phyloP scores from a whole-genome alignment of 2,888 invertebrate genomes.

The Caenorhabditis afra region DNA sequence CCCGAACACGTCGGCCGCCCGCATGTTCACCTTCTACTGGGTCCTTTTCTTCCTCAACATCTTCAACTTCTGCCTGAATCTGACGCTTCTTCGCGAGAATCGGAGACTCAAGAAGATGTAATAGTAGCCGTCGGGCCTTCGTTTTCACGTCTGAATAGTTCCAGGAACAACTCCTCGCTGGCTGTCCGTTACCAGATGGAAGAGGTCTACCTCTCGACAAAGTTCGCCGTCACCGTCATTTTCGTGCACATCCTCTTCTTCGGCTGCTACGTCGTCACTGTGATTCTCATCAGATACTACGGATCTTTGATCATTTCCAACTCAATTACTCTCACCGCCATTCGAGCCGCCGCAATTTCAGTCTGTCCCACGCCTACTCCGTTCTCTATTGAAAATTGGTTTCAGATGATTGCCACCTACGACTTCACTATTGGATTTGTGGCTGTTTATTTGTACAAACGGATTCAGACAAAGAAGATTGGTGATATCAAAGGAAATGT shows the following conservation, averaged over 20 bases:
- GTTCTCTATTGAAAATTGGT: not conserved
- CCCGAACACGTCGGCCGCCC: constrained; percentile 16
- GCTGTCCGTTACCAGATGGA: constrained; percentile 34
- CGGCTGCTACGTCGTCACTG: constrained; percentile 7
- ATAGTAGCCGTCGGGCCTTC: not conserved
- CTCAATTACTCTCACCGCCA: not conserved
- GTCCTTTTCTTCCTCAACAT: constrained; percentile 13
- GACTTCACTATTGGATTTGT: constrained; percentile 23
- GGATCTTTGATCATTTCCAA: not conserved
- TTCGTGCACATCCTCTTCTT: constrained; percentile 36
- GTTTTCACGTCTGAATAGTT: not conserved
- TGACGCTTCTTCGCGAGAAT: constrained; percentile 5
- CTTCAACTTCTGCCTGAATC: constrained; percentile 16
- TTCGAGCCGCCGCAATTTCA: not conserved
- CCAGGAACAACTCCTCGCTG: constrained; percentile 11
- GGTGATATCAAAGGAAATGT: constrained; percentile 2
- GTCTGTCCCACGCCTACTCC: not conserved
- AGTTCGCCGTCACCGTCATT: constrained; percentile 24
- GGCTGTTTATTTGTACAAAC: constrained; percentile 11
- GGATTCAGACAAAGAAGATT: constrained; percentile 9
- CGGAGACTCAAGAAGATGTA: constrained; percentile 19
- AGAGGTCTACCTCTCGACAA: constrained; percentile 34
- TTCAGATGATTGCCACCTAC: not conserved
- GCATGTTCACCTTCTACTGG: constrained; percentile 14
- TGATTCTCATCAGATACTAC: constrained; percentile 7